Conservation (phyloP, 2,113 vertebrate species). For the Puma concolor region DNA sequence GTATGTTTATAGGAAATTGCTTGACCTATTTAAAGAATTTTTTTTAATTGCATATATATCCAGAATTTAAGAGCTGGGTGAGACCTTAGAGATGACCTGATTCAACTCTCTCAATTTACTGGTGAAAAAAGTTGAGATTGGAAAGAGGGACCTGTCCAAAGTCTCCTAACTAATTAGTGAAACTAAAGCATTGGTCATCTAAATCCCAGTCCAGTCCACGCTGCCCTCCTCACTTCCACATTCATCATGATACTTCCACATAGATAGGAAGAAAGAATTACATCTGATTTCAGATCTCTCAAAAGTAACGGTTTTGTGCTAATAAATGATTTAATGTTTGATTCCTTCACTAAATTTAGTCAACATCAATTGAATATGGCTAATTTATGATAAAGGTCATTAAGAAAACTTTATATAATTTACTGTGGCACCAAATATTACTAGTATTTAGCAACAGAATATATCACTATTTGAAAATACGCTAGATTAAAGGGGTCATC, state of each 20-base stretch:
- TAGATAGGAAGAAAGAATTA: not conserved
- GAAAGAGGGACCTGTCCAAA: not conserved
- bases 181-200: not conserved
- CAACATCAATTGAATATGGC: not conserved
- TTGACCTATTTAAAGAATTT: constrained; percentile 20
- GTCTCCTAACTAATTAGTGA: not conserved
- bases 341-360: constrained; percentile 9
- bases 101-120: not conserved
- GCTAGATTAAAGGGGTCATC: not conserved
- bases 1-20: not conserved
- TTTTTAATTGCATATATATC: not conserved
- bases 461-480: not conserved
- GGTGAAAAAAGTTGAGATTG: not conserved
- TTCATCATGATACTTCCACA: not conserved
- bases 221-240: not conserved
- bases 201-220: not conserved
- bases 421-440: not conserved
- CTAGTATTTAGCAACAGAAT: not conserved
- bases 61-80: not conserved
- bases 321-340: constrained; percentile 30
- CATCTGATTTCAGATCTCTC: not conserved
- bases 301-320: not conserved
- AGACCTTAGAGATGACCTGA: not conserved
- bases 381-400: not conserved
- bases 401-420: not conserved